Evolutionary conservation across 2,888 invertebrate species (phyloP).

Genomic region (Pardosa pseudoannulata): DNA sequence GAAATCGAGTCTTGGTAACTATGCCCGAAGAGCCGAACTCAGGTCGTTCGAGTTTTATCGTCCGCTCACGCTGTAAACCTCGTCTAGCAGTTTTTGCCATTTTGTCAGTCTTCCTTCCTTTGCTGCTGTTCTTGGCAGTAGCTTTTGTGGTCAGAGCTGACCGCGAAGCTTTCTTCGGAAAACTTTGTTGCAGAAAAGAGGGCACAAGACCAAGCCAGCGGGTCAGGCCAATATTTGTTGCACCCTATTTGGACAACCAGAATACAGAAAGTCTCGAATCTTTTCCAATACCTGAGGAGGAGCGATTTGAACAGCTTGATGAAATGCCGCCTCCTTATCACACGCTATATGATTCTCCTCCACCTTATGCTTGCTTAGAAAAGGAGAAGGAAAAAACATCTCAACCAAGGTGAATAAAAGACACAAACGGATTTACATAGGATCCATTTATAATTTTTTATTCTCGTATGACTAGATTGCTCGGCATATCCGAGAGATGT

Average conservation of each 20-base stretch:
- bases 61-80: constrained; percentile 54
- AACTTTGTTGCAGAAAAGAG: background rate
- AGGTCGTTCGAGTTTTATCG: constrained; percentile 34
- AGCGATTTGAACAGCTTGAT: background rate
- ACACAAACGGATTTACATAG: too few species aligned
- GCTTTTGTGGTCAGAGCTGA: constrained; percentile 51
- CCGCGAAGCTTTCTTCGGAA: constrained; percentile 31
- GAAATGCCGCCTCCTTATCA: constrained; percentile 58
- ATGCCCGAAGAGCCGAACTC: constrained; percentile 57
- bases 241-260: constrained; percentile 22
- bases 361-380: constrained; percentile 50
- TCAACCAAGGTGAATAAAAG: background rate
- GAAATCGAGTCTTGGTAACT: constrained; percentile 32
- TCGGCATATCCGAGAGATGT: too few species aligned
- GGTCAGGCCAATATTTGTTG: background rate
- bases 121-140: constrained; percentile 47
- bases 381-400: background rate
- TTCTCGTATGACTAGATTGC: too few species aligned
- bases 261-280: background rate
- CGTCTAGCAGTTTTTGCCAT: constrained; percentile 56
- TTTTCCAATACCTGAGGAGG: background rate
- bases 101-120: constrained; percentile 49
- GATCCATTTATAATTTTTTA: too few species aligned
- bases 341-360: constrained; percentile 47
- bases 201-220: background rate